phyloP scores from a whole-genome alignment of 2,888 invertebrate species.

The Ceratothoa steindachneri region DNA sequence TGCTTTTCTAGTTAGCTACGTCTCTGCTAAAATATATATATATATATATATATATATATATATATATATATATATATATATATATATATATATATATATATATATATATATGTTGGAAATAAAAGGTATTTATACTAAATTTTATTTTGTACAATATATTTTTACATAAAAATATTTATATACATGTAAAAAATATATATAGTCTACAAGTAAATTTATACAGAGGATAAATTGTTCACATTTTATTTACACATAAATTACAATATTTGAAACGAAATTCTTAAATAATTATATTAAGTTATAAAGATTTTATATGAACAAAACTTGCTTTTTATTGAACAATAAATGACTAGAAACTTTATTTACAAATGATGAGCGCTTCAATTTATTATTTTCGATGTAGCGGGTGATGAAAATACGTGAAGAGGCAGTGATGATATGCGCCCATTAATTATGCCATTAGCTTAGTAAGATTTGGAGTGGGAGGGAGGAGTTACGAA shows the following conservation, averaged over 20 bases:
- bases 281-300: not conserved
- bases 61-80: constrained; percentile 21
- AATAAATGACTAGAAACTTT: too few species aligned
- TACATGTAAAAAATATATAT: constrained; percentile 4
- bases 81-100: constrained; percentile 14
- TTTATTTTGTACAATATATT: not conserved
- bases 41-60: constrained; percentile 14
- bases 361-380: too few species aligned
- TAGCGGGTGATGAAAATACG: too few species aligned
- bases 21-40: not conserved
- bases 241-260: constrained; percentile 10
- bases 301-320: too few species aligned
- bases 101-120: constrained; percentile 13
- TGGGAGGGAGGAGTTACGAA: too few species aligned
- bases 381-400: too few species aligned
- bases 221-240: not conserved
- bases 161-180: not conserved
- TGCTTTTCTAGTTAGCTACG: not conserved
- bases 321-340: too few species aligned
- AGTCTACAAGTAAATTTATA: not conserved
- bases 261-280: not conserved
- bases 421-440: too few species aligned
- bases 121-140: not conserved
- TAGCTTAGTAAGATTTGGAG: too few species aligned
- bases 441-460: too few species aligned